These are phyloP conservation scores for Diplodus puntazzo DNA, from an alignment of 2,797 vertebrate genomes.

Conservation along the genomic window DNA sequence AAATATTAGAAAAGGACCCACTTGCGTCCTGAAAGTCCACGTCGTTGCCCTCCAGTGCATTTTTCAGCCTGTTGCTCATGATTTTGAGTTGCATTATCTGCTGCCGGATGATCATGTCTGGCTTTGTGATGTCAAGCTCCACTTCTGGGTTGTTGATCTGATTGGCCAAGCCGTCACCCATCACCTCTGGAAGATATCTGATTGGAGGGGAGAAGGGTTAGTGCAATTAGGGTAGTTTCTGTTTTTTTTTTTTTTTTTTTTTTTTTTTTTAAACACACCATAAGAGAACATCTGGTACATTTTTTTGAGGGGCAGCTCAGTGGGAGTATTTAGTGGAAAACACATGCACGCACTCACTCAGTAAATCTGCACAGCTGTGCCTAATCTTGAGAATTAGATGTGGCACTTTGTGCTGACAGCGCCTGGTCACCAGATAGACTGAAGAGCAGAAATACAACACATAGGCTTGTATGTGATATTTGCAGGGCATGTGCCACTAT, in stretches of 20 bases:
- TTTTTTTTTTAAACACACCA: neutral
- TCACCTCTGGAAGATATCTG: conserved; percentile 94
- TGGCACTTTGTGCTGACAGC: conserved; percentile 26
- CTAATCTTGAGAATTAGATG: conserved; percentile 10
- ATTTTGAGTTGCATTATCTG: conserved; percentile 97
- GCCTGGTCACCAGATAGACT: conserved; percentile 20
- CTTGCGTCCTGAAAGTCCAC: conserved; percentile 95
- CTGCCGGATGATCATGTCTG: conserved; percentile 93
- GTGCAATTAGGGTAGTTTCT: neutral
- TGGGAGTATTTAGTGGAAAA: conserved; percentile 9
- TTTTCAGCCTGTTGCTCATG: conserved; percentile 92
- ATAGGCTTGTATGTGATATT: no score
- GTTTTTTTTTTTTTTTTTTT: neutral
- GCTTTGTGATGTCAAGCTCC: conserved; percentile 96
- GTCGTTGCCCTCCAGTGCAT: conserved; percentile 91
- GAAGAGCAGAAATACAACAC: neutral
- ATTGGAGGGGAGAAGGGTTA: neutral
- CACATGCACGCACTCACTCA: neutral
- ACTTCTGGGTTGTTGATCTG: conserved; percentile 97
- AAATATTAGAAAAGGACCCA: conserved; percentile 70
- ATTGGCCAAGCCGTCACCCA: conserved; percentile 93
- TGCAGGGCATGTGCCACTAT: no score
- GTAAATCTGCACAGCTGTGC: conserved; percentile 20
- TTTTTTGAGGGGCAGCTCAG: neutral
- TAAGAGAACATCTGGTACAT: neutral